These are phyloP conservation scores for Plecotus auritus DNA, from an alignment of 2,113 vertebrate species.

Conservation along the genomic window DNA sequence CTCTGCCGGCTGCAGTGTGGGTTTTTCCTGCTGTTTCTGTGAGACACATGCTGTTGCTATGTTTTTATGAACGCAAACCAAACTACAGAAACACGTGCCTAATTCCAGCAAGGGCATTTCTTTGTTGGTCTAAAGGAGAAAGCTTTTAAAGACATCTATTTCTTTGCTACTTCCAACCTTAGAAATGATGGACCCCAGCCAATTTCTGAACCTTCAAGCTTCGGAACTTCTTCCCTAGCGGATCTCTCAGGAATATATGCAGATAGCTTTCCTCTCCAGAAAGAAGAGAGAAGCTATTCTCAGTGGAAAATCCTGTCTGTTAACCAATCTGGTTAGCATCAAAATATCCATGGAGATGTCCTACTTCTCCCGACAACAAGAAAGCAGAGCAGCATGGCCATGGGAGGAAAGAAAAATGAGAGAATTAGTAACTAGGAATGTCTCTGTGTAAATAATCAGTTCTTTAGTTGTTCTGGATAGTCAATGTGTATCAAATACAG, in stretches of 20 bases:
- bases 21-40: background rate
- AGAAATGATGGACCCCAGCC: background rate
- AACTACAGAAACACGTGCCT: background rate
- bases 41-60: background rate
- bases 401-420: constrained; percentile 19
- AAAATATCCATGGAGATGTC: constrained; percentile 15
- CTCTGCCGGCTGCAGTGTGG: background rate
- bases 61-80: background rate
- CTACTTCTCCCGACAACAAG: background rate
- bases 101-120: background rate
- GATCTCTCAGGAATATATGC: background rate
- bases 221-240: background rate
- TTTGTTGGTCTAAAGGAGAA: background rate
- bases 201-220: background rate
- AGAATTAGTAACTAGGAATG: background rate
- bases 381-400: background rate
- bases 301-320: background rate
- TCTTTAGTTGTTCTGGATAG: background rate
- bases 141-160: background rate
- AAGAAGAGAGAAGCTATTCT: background rate
- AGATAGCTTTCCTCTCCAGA: background rate
- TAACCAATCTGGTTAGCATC: constrained; percentile 49
- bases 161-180: background rate
- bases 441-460: background rate
- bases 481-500: background rate